Evolutionary conservation across 2,888 invertebrate genomes (phyloP).

Genomic region (Coleophora deauratella): DNA sequence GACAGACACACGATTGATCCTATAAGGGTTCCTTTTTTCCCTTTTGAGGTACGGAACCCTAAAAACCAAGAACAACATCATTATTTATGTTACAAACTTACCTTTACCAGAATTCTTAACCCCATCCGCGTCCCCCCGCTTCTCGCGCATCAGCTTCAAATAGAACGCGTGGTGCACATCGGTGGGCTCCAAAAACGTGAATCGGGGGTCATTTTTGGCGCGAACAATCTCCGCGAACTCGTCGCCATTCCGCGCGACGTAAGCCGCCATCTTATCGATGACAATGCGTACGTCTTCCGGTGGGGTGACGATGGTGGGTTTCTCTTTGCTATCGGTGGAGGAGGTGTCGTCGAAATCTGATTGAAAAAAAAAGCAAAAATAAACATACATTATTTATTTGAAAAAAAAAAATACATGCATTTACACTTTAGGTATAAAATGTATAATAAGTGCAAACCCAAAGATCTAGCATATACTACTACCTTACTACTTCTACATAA

Average conservation of each 20-base stretch:
- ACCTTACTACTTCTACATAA: too few species aligned
- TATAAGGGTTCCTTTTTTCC: too few species aligned
- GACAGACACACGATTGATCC: too few species aligned
- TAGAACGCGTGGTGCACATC: slow-evolving; percentile 90
- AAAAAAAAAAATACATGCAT: not conserved
- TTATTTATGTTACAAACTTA: slow-evolving; percentile 14
- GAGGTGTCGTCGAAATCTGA: slow-evolving; percentile 52
- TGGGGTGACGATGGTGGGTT: slow-evolving; percentile 74
- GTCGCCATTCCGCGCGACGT: slow-evolving; percentile 95
- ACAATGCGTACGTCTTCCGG: slow-evolving; percentile 89
- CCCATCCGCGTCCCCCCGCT: slow-evolving; percentile 26
- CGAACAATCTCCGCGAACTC: slow-evolving; percentile 93
- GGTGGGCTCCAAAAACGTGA: slow-evolving; percentile 86
- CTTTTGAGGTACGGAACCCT: too few species aligned
- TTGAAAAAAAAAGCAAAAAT: slow-evolving; percentile 5
- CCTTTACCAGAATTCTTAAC: slow-evolving; percentile 19
- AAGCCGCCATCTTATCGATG: slow-evolving; percentile 97
- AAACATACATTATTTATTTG: too few species aligned
- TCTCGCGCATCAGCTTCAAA: slow-evolving; percentile 60
- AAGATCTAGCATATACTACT: too few species aligned
- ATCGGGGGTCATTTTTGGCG: slow-evolving; percentile 88
- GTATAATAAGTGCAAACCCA: too few species aligned
- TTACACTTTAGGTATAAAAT: too few species aligned
- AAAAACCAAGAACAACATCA: too few species aligned
- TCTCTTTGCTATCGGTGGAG: slow-evolving; percentile 42